A percentile compares a stretch with the other conserved stretches of the same genome.
These are phyloP conservation scores for Papilio dardanus DNA, from an alignment of 1,140 invertebrate species.

Conservation along the genomic window DNA sequence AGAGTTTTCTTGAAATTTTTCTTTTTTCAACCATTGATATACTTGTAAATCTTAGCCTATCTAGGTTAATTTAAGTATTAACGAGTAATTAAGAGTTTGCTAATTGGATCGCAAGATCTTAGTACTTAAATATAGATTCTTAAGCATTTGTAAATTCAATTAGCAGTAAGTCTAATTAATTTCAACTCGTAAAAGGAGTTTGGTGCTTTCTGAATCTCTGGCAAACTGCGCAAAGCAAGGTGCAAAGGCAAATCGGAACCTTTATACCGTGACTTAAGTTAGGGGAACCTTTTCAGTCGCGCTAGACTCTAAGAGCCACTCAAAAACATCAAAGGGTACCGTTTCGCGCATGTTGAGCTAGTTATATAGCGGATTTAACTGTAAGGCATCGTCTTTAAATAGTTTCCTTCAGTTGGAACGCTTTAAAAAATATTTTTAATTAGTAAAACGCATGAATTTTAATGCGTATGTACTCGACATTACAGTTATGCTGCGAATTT, in stretches of 20 bases:
- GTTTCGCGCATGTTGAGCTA: constrained; percentile 38
- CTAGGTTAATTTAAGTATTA: background rate
- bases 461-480: background rate
- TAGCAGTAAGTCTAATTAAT: constrained; percentile 34
- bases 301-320: constrained; percentile 44
- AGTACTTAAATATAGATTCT: background rate
- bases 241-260: constrained; percentile 46
- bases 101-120: background rate
- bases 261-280: constrained; percentile 38
- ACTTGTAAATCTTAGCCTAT: background rate
- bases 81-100: background rate
- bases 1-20: background rate
- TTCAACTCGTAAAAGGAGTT: constrained; percentile 18
- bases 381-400: constrained; percentile 36
- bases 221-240: constrained; percentile 41
- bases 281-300: constrained; percentile 38
- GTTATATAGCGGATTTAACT: constrained; percentile 37
- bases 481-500: background rate
- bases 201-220: constrained; percentile 26
- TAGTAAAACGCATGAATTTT: constrained; percentile 33
- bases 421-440: constrained; percentile 28
- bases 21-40: background rate
- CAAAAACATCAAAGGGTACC: constrained; percentile 44
- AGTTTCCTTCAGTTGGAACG: constrained; percentile 36
- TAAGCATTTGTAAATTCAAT: constrained; percentile 27